These are phyloP conservation scores for Coecobrya sp. DNA, from an alignment of 2,888 invertebrate species.

Conservation along the genomic window DNA sequence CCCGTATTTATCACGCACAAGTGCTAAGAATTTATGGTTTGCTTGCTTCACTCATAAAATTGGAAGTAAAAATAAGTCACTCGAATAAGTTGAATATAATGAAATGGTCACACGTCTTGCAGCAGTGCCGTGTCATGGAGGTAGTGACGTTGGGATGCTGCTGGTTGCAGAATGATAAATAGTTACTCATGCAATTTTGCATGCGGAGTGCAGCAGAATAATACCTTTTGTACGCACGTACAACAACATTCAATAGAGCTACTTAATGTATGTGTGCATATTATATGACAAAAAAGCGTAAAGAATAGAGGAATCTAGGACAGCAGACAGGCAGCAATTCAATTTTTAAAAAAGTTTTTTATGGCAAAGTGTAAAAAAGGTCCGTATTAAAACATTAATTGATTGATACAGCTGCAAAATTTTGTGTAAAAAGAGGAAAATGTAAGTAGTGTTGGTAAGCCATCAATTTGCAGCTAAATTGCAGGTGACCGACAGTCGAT, in stretches of 20 bases:
- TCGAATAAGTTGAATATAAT: neutral
- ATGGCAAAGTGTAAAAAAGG: too few species aligned
- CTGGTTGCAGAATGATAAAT: neutral
- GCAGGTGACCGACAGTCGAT: too few species aligned
- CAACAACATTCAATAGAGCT: neutral
- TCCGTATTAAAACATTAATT: too few species aligned
- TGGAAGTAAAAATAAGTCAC: conserved; percentile 31
- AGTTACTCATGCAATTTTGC: neutral
- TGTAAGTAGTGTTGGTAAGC: too few species aligned
- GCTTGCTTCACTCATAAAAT: neutral
- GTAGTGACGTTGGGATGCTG: neutral
- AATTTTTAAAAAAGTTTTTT: too few species aligned
- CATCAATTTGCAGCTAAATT: too few species aligned
- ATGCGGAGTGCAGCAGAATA: neutral
- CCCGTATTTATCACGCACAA: neutral
- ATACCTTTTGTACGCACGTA: neutral
- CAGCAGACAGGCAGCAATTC: too few species aligned
- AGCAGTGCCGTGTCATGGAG: neutral
- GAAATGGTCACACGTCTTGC: conserved; percentile 22
- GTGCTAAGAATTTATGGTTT: conserved; percentile 1
- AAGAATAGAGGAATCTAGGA: neutral
- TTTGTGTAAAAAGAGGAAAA: too few species aligned
- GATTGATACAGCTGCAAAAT: too few species aligned
- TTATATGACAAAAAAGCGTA: neutral
- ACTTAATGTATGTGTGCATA: too few species aligned